These are phyloP conservation scores for Macrobrachium nipponense DNA, from an alignment of 1,140 invertebrate genomes.

Conservation along the genomic window DNA sequence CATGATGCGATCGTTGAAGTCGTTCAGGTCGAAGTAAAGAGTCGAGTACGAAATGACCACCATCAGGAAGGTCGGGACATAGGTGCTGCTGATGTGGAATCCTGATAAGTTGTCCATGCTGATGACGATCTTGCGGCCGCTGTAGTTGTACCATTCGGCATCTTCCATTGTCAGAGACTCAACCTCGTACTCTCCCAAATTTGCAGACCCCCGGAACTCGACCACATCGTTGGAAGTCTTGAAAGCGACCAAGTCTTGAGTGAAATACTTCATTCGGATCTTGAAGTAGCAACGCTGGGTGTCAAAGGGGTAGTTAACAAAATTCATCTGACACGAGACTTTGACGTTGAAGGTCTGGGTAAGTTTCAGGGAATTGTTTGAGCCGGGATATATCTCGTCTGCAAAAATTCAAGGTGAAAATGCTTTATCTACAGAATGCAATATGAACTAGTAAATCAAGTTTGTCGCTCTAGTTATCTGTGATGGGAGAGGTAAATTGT, in stretches of 20 bases:
- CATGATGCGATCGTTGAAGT: constrained; percentile 64
- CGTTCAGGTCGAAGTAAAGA: constrained; percentile 57
- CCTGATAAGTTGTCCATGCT: constrained; percentile 56
- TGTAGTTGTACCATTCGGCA: constrained; percentile 49
- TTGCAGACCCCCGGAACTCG: constrained; percentile 49
- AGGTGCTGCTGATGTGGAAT: constrained; percentile 61
- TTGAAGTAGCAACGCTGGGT: constrained; percentile 50
- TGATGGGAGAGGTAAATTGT: background rate
- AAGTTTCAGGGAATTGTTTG: constrained; percentile 59
- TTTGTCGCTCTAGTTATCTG: background rate
- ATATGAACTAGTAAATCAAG: background rate
- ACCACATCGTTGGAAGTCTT: constrained; percentile 6
- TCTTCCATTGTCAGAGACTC: constrained; percentile 30
- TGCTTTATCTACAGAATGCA: background rate
- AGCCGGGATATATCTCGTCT: constrained; percentile 62
- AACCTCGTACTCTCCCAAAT: constrained; percentile 55
- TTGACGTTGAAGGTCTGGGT: constrained; percentile 40
- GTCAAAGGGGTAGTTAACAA: constrained; percentile 60
- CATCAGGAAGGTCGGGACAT: constrained; percentile 63
- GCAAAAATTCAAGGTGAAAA: background rate
- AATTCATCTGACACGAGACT: constrained; percentile 59
- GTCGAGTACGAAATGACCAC: constrained; percentile 61
- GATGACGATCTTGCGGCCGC: constrained; percentile 48
- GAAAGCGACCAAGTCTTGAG: constrained; percentile 58
- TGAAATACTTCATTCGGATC: constrained; percentile 47